A percentile compares a stretch with the other conserved stretches of the same genome.
Conservation (phyloP, 2,888 invertebrate genomes). For the Boloria selene region DNA sequence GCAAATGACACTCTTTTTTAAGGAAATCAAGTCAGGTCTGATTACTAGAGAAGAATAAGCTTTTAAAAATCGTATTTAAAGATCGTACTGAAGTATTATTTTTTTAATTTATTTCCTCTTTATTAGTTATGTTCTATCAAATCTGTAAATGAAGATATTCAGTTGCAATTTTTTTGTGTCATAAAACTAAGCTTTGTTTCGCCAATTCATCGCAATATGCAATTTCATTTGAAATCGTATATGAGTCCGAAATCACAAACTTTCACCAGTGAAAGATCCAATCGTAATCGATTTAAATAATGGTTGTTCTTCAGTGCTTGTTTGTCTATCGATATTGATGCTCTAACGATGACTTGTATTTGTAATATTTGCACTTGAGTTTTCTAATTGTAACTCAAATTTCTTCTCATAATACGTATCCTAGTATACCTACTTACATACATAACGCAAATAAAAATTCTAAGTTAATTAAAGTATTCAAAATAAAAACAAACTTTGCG, state of each 20-base stretch:
- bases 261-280: slow-evolving; percentile 41
- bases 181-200: slow-evolving; percentile 12
- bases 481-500: too few species aligned
- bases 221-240: slow-evolving; percentile 35
- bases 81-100: too few species aligned
- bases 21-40: too few species aligned
- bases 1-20: too few species aligned
- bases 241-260: slow-evolving; percentile 35
- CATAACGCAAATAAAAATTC: too few species aligned
- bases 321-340: background rate
- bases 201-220: slow-evolving; percentile 15
- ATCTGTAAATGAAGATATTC: slow-evolving; percentile 4
- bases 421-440: too few species aligned
- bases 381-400: slow-evolving; percentile 1
- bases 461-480: too few species aligned
- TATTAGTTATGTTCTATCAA: background rate
- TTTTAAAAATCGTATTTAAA: too few species aligned
- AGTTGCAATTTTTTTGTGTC: slow-evolving; percentile 22
- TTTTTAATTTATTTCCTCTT: background rate
- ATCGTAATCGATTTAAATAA: slow-evolving; percentile 41
- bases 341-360: slow-evolving; percentile 11
- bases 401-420: background rate
- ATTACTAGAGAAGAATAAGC: too few species aligned
- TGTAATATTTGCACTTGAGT: background rate
- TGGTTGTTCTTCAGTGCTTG: slow-evolving; percentile 32